Evolutionary conservation across 2,888 invertebrate species (phyloP).

Genomic region (Papilio demoleus): DNA sequence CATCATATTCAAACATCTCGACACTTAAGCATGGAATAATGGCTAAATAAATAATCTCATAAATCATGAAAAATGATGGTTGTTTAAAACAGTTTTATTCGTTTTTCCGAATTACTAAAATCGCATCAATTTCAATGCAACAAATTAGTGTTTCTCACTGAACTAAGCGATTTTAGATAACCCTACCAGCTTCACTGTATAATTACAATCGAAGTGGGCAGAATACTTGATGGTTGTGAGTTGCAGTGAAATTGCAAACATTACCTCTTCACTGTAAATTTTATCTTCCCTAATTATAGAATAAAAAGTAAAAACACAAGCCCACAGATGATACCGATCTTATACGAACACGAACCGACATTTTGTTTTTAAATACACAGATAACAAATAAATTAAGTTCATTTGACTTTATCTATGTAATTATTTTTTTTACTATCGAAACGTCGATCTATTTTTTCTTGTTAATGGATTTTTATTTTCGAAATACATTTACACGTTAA

Average conservation of each 20-base stretch:
- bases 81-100: background rate
- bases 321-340: slow-evolving; percentile 36
- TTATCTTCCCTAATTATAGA: slow-evolving; percentile 35
- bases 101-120: slow-evolving; percentile 16
- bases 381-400: slow-evolving; percentile 33
- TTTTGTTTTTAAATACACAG: slow-evolving; percentile 28
- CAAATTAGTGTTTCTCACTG: slow-evolving; percentile 35
- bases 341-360: slow-evolving; percentile 17
- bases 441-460: slow-evolving; percentile 16
- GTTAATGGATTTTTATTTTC: slow-evolving; percentile 32
- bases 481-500: background rate
- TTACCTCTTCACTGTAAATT: slow-evolving; percentile 30
- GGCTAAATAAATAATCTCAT: no score
- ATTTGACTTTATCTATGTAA: slow-evolving; percentile 29
- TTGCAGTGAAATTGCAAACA: slow-evolving; percentile 36
- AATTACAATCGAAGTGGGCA: slow-evolving; percentile 36
- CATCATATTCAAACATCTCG: no score
- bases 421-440: slow-evolving; percentile 15
- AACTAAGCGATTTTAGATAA: slow-evolving; percentile 41
- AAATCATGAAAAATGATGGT: background rate
- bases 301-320: slow-evolving; percentile 28
- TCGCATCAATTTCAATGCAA: slow-evolving; percentile 25
- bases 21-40: no score
- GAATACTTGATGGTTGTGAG: slow-evolving; percentile 27
- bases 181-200: slow-evolving; percentile 35